phyloP scores from a whole-genome alignment of 1,140 invertebrate species.

The Oncopodura yosiiana region DNA sequence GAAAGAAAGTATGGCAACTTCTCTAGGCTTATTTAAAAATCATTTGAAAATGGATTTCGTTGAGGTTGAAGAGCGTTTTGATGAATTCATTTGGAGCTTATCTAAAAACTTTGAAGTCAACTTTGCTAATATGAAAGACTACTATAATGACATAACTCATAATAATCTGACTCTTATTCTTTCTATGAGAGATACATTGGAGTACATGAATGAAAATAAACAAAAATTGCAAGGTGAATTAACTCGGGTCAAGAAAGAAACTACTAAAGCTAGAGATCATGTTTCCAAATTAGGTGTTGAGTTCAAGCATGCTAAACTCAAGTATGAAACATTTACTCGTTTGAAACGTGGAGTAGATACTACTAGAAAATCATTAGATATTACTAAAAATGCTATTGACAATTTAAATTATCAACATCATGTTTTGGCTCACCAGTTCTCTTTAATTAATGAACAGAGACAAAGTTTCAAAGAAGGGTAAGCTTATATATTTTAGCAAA shows the following conservation, averaged over 20 bases:
- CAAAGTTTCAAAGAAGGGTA: no score
- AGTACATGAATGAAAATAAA: background rate
- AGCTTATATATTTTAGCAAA: no score
- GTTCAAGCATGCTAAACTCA: background rate
- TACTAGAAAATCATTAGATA: background rate
- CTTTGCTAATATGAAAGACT: conserved; percentile 75
- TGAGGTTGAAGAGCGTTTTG: background rate
- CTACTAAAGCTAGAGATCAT: background rate
- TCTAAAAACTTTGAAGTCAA: conserved; percentile 3
- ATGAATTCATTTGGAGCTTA: background rate
- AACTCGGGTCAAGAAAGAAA: background rate
- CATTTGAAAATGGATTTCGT: background rate
- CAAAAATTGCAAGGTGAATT: background rate
- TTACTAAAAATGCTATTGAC: no score
- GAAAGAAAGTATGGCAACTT: background rate
- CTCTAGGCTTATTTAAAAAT: conserved; percentile 7
- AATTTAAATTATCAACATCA: no score
- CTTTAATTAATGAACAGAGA: no score
- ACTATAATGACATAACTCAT: conserved; percentile 84
- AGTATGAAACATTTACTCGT: background rate
- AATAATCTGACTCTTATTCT: conserved; percentile 78
- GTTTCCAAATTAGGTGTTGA: background rate
- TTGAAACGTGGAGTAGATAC: background rate
- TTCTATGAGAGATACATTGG: conserved; percentile 5
- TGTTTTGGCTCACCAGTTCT: no score